phyloP scores from a whole-genome alignment of 1,140 invertebrate genomes.

The Nymphalis io region DNA sequence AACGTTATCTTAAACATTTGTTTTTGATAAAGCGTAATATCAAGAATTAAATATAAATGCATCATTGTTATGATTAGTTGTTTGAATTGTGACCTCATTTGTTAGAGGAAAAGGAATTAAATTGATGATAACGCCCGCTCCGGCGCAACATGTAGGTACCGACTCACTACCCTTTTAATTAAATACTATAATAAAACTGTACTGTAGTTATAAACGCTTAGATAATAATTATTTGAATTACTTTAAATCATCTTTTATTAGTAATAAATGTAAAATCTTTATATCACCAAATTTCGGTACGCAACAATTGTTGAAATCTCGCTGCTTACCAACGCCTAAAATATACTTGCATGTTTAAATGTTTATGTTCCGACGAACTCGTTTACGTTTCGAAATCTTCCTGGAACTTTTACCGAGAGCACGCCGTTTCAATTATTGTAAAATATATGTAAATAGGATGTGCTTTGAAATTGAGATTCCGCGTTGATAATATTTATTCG shows the following conservation, averaged over 20 bases:
- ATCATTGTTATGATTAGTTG: conserved; percentile 46
- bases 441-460: conserved; percentile 14
- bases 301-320: conserved; percentile 22
- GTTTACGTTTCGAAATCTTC: conserved; percentile 69
- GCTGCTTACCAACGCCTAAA: conserved; percentile 30
- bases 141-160: conserved; percentile 15
- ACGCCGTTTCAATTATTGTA: conserved; percentile 32
- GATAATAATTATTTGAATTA: too few relatives aligned
- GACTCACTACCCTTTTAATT: not conserved
- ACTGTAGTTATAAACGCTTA: too few relatives aligned
- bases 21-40: conserved; percentile 20
- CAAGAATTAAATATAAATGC: conserved; percentile 17
- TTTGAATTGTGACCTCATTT: conserved; percentile 77
- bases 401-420: conserved; percentile 50
- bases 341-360: conserved; percentile 49
- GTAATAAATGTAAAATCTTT: not conserved
- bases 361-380: conserved; percentile 70
- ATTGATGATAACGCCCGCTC: conserved; percentile 69
- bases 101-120: conserved; percentile 75
- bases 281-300: not conserved
- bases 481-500: not conserved
- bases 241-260: too few relatives aligned
- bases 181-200: too few relatives aligned
- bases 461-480: not conserved
- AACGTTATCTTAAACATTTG: conserved; percentile 15